Base-by-base conservation (phyloP, 1,140 invertebrate genomes). In the Drosophila pallidifrons region DNA sequence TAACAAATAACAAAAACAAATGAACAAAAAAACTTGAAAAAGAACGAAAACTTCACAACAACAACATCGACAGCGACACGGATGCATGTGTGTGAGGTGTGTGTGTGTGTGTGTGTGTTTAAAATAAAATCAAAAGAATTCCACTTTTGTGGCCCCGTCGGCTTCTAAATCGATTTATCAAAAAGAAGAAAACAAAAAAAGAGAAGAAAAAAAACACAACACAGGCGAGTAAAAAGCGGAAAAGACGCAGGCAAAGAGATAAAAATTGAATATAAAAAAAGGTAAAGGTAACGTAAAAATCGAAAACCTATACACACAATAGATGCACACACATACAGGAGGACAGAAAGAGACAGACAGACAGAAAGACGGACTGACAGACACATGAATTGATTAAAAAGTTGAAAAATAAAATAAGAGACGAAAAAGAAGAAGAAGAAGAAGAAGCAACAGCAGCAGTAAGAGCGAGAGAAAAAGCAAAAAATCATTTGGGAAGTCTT, bases 81-180 rank as follows among this genome's bases (percentile, higher is more conserved):
- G 1, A 35, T 63, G 28, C 55, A 35, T 13, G 28, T 49, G 47
- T 35, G 64, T 38, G 35, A 52, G 47, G 28, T 49, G 47, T 35
- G 64, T 38, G 35, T 52, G 47, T 35, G 64, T 38, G 57, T 49
- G 57, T 67, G 51, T 51, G 25, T 52, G 28, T 76, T 76, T 75
- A 67, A 79, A 79, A 75, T 79, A 83, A 87, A 87, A 88, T 87
- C 85, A 87, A 87, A 87, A 88, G 83, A 87, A 87, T 87, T 87
- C 83, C 85, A 88, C 80, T 88, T 88, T 89, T 79, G 81, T 88
- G 78, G 76, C 74, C 79, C 83, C 85, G 80, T 87, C 83, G 83
- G 83, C 83, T 87, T 83, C 85, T 88, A 87, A 87, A 87, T 87
- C 83, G 85, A 88, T 88, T 88, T 88, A 88, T 88, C 83, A 87